phyloP scores from a whole-genome alignment of 1,140 invertebrate genomes.

The Apis laboriosa region DNA sequence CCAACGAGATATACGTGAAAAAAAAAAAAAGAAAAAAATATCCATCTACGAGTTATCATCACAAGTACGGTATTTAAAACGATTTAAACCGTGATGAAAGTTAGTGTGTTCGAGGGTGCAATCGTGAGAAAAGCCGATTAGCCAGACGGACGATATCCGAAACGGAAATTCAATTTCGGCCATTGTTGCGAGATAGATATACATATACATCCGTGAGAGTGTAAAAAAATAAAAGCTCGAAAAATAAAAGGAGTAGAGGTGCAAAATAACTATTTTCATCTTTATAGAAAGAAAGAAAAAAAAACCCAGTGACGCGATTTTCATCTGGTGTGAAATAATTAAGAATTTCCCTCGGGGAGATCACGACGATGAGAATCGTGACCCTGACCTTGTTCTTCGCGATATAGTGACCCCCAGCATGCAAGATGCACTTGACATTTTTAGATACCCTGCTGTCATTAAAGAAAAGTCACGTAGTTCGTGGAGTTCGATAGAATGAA shows the following conservation, averaged over 20 bases:
- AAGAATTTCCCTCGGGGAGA: not conserved
- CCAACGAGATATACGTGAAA: too few species aligned
- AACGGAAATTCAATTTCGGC: constrained; percentile 23
- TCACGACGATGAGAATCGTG: constrained; percentile 1
- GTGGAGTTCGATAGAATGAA: not conserved
- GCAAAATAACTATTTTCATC: not conserved
- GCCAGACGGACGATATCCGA: not conserved
- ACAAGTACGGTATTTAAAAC: not conserved
- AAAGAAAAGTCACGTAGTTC: constrained; percentile 23
- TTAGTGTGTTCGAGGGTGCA: not conserved
- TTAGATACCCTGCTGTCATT: not conserved
- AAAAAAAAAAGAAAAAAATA: not conserved
- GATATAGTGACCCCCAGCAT: not conserved
- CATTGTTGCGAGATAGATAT: not conserved
- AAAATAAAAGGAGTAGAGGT: not conserved
- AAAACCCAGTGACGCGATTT: not conserved
- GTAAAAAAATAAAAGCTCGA: not conserved
- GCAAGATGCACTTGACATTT: constrained; percentile 43
- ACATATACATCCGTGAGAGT: not conserved
- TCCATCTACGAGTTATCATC: not conserved
- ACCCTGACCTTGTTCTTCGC: constrained; percentile 37
- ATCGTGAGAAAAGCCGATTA: constrained; percentile 25
- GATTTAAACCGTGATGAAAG: not conserved
- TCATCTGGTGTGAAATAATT: constrained; percentile 21
- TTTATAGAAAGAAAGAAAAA: not conserved